A percentile compares a stretch with the other conserved stretches of the same genome.
Conservation (phyloP, 2,113 vertebrate genomes). For the Ptilonorhynchus violaceus region DNA sequence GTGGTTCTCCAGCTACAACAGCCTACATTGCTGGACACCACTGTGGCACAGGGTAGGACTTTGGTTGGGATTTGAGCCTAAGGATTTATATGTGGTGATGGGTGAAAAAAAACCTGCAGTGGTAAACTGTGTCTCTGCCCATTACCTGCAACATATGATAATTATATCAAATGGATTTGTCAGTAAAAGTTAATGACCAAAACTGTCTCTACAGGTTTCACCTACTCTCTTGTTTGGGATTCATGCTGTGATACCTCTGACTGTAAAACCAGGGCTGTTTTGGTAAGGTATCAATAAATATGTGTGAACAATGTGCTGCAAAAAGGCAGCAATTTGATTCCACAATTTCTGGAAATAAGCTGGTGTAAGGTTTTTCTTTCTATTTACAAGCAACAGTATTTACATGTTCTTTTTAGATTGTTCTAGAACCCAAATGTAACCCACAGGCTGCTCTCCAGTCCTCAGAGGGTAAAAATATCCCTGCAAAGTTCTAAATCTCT, state of each 20-base stretch:
- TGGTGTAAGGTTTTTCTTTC: background rate
- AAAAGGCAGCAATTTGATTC: background rate
- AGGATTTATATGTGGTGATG: background rate
- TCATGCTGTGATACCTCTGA: background rate
- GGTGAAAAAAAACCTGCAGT: background rate
- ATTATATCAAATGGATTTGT: background rate
- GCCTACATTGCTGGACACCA: background rate
- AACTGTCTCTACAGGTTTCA: background rate
- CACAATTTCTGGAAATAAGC: background rate
- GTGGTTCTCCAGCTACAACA: background rate
- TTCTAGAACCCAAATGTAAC: background rate
- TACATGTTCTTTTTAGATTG: background rate
- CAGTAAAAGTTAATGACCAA: slow-evolving; percentile 11
- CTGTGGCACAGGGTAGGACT: background rate
- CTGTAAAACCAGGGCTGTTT: background rate
- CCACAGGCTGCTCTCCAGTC: background rate
- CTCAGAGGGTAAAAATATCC: background rate
- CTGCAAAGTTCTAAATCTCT: background rate
- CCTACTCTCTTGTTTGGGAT: background rate
- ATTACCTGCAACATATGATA: background rate
- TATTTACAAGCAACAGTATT: background rate
- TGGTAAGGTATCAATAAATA: background rate
- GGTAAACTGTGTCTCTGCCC: background rate
- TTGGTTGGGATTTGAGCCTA: background rate
- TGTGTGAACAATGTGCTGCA: background rate